These are phyloP conservation scores for Baryphthengus martii DNA, from an alignment of 2,113 vertebrate species.

Conservation along the genomic window DNA sequence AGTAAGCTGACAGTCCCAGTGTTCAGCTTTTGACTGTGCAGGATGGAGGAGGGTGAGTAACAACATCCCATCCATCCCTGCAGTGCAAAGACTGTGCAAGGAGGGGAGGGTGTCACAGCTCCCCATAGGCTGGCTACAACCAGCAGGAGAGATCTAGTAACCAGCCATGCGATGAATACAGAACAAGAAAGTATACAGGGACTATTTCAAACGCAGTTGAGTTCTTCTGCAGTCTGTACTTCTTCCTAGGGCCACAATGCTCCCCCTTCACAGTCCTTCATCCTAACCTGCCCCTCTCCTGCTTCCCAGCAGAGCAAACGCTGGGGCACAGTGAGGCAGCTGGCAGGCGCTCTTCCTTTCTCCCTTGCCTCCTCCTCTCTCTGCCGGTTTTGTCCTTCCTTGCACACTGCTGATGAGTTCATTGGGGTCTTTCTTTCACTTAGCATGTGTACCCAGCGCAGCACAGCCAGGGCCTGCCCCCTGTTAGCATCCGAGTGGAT, in stretches of 20 bases:
- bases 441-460: background rate
- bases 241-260: background rate
- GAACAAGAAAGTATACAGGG: background rate
- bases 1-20: background rate
- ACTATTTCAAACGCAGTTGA: background rate
- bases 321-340: background rate
- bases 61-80: background rate
- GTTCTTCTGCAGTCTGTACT: background rate
- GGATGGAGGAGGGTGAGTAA: background rate
- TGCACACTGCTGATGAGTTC: background rate
- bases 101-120: background rate
- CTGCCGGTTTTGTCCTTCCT: background rate
- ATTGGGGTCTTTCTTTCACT: conserved; percentile 14
- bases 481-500: background rate
- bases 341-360: background rate
- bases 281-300: background rate
- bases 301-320: background rate
- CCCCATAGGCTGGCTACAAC: background rate
- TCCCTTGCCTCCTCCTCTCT: background rate
- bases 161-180: background rate
- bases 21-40: background rate
- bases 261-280: background rate
- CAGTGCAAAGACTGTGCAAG: background rate
- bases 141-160: background rate
- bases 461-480: background rate